Evolutionary conservation across 2,113 vertebrate species (phyloP), one percentile per base, ranked within the genome.

Genomic region (Cricetomys ansorgei): DNA sequence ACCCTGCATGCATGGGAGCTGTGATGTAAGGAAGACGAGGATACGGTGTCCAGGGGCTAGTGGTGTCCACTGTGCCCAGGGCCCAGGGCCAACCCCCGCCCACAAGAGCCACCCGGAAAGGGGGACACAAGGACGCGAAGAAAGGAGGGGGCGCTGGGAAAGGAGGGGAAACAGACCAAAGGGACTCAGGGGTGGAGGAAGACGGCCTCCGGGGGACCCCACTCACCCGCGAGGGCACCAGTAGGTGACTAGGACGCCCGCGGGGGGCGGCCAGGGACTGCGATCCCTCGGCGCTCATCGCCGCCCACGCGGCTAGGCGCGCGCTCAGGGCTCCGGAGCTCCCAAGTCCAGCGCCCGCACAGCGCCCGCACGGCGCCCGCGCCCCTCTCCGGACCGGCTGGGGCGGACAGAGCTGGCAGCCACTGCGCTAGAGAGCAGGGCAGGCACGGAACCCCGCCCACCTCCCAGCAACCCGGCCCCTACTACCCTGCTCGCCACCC

Each of bases 231-330:
- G 98, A 99, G 95, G 99, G 99, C 88, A 99, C 98, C 98, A 98
- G 98, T 67, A 99, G 99, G 98, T 98, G 98, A 98, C 98, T 98
- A 72, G 99, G 99, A 98, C 99, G 99, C 98, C 99, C 99, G 93
- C 98, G 98, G 98, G 98, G 98, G 98, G 98, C 98, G 94, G 98
- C 98, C 94, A 91, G 94, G 48, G 98, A 97, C 95, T 98, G 98
- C 95, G 99, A 99, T 98, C 98, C 99, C 97, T 99, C 96, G 98
- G 98, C 99, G 96, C 98, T 99, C 99, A 99, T 99, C 96, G 99
- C 99, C 98, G 99, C 99, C 99, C 99, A 98, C 98, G 95, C 97
- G 98, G 98, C 97, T 97, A 97, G 88, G 88, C 57, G 72, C 98
- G 97, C 97, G 97, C 55, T 98, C 97, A 98, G 53, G 98, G 50